A percentile compares a stretch with the other conserved stretches of the same genome.
phyloP scores from a whole-genome alignment of 2,888 invertebrate genomes.

The Sinhomidia bicolor region DNA sequence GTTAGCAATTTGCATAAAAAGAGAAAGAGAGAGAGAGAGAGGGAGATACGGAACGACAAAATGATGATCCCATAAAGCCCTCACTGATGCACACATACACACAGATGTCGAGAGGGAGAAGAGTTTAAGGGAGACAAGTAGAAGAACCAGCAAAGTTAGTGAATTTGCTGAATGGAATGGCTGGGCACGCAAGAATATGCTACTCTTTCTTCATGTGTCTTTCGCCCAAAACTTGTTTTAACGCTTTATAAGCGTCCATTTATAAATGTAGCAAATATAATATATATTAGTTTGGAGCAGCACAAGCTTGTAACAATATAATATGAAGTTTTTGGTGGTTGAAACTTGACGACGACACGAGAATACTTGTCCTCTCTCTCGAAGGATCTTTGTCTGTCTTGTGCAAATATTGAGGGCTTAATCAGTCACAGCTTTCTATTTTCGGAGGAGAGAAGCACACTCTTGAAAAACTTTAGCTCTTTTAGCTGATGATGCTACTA shows the following conservation, averaged over 20 bases:
- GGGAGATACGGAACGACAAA: constrained; percentile 1
- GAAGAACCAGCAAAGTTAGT: neutral
- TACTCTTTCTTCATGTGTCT: neutral
- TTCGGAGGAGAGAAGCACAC: neutral
- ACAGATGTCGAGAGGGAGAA: too few species aligned
- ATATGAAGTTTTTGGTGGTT: neutral
- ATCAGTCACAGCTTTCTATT: neutral
- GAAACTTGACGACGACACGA: constrained; percentile 10
- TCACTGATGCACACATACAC: neutral
- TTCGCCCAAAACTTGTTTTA: too few species aligned
- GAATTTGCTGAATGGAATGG: neutral
- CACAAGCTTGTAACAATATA: too few species aligned
- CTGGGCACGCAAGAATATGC: neutral
- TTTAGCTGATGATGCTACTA: neutral
- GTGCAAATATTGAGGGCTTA: constrained; percentile 1
- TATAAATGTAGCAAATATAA: too few species aligned
- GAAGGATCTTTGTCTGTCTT: constrained; percentile 25
- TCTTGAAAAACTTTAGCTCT: constrained; percentile 4
- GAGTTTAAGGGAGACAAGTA: too few species aligned
- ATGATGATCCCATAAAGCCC: constrained; percentile 8
- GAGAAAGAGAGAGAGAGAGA: too few species aligned
- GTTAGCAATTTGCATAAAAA: neutral
- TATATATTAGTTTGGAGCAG: too few species aligned
- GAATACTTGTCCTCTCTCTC: neutral
- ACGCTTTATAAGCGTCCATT: too few species aligned